phyloP scores from a whole-genome alignment of 2,888 invertebrate genomes.

The Lamproptera curius region DNA sequence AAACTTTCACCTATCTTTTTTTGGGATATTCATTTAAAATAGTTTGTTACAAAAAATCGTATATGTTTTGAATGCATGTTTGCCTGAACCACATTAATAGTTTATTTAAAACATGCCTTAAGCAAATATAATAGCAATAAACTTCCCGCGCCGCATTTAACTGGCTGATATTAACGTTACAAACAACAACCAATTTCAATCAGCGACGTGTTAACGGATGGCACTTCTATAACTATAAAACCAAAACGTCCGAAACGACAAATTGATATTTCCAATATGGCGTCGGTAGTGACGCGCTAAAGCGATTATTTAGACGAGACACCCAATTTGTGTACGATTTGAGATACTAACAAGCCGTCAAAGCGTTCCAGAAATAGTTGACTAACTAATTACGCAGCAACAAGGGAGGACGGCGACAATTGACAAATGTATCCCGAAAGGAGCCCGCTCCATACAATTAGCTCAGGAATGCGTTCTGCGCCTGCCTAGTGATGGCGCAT shows the following conservation, averaged over 20 bases:
- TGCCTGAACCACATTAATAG: too few relatives aligned
- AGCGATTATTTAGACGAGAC: slow-evolving; percentile 70
- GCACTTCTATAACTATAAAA: slow-evolving; percentile 71
- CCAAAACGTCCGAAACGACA: slow-evolving; percentile 58
- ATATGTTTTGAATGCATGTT: too few relatives aligned
- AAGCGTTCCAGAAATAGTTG: slow-evolving; percentile 69
- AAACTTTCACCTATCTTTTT: too few relatives aligned
- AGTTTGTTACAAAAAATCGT: too few relatives aligned
- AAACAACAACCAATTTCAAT: too few relatives aligned
- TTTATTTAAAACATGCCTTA: too few relatives aligned
- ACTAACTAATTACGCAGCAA: slow-evolving; percentile 67
- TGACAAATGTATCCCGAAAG: slow-evolving; percentile 71
- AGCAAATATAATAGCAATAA: too few relatives aligned
- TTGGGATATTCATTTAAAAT: too few relatives aligned
- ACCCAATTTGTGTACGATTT: slow-evolving; percentile 75
- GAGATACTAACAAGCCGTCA: slow-evolving; percentile 77
- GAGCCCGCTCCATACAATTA: slow-evolving; percentile 71
- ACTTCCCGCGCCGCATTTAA: too few relatives aligned
- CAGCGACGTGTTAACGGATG: slow-evolving; percentile 40
- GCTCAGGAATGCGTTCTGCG: slow-evolving; percentile 63
- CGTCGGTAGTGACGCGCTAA: slow-evolving; percentile 41
- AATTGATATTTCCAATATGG: slow-evolving; percentile 50
- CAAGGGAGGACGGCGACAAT: slow-evolving; percentile 62
- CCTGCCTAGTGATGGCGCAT: slow-evolving; percentile 34
- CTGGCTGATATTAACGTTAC: too few relatives aligned